Evolutionary conservation across 2,888 invertebrate species (phyloP).

Genomic region (Leptinotarsa juncta): DNA sequence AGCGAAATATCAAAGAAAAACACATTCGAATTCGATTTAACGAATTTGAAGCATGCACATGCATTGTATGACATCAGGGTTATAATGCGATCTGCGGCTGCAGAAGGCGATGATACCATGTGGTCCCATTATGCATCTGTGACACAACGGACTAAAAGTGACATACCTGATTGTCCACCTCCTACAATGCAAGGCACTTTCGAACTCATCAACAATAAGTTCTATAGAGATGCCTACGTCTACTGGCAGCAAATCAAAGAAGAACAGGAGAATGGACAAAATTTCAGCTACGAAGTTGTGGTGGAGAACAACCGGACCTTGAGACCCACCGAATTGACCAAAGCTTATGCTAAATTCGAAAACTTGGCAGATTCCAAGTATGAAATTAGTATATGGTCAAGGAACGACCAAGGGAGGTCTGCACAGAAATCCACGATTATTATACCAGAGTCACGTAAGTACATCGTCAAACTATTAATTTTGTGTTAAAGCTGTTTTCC

Average conservation of each 20-base stretch:
- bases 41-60: slow-evolving; percentile 74
- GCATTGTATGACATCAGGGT: slow-evolving; percentile 80
- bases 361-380: slow-evolving; percentile 64
- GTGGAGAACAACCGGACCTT: slow-evolving; percentile 59
- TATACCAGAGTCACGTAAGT: slow-evolving; percentile 67
- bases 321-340: slow-evolving; percentile 69
- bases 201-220: slow-evolving; percentile 65
- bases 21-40: slow-evolving; percentile 59
- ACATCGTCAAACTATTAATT: background rate
- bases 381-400: slow-evolving; percentile 72
- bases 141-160: slow-evolving; percentile 72
- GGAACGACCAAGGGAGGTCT: slow-evolving; percentile 73
- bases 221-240: slow-evolving; percentile 73
- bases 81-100: slow-evolving; percentile 72
- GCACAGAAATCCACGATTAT: slow-evolving; percentile 69
- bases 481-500: too few species aligned
- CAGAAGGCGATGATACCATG: slow-evolving; percentile 68
- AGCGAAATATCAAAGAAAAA: slow-evolving; percentile 31
- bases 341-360: slow-evolving; percentile 72
- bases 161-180: slow-evolving; percentile 76
- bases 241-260: slow-evolving; percentile 84
- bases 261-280: slow-evolving; percentile 78
- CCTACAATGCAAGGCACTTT: slow-evolving; percentile 80
- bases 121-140: slow-evolving; percentile 78
- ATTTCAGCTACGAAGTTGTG: slow-evolving; percentile 77